Evolutionary conservation across 2,888 invertebrate species (phyloP).

Genomic region (Diaphora mendica): DNA sequence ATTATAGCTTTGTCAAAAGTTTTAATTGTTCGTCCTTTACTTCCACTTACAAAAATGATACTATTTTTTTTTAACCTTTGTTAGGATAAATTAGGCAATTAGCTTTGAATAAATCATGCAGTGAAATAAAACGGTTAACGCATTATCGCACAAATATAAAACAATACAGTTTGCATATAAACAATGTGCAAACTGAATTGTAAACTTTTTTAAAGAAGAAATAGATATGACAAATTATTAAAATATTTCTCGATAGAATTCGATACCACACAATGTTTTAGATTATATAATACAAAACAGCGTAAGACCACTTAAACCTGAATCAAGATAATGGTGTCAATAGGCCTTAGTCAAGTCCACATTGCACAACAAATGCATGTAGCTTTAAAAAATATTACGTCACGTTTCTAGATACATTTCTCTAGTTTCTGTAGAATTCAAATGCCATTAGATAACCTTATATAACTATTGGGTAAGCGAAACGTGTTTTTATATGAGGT

Average conservation of each 20-base stretch:
- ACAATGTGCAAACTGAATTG: not conserved
- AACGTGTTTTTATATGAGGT: not conserved
- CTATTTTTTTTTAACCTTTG: too few relatives aligned
- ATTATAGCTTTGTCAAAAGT: too few relatives aligned
- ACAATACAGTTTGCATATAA: too few relatives aligned
- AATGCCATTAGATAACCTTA: constrained; percentile 13
- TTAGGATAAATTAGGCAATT: too few relatives aligned
- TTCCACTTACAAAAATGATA: too few relatives aligned
- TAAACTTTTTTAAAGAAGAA: not conserved
- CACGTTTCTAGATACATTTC: not conserved
- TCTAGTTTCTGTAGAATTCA: constrained; percentile 8
- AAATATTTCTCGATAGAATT: not conserved
- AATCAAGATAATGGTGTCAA: constrained; percentile 2
- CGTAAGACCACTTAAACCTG: constrained; percentile 8
- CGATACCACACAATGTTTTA: not conserved
- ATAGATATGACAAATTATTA: not conserved
- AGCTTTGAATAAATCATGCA: too few relatives aligned
- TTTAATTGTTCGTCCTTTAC: too few relatives aligned
- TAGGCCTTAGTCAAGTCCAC: constrained; percentile 16
- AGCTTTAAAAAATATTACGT: constrained; percentile 5
- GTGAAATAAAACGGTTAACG: not conserved
- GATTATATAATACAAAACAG: constrained; percentile 4
- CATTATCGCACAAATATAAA: too few relatives aligned
- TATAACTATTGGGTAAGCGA: not conserved
- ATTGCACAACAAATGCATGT: not conserved